Evolutionary conservation across 2,888 invertebrate genomes (phyloP), one percentile per base, ranked within the genome.

Genomic region (Zootermopsis nevadensis): DNA sequence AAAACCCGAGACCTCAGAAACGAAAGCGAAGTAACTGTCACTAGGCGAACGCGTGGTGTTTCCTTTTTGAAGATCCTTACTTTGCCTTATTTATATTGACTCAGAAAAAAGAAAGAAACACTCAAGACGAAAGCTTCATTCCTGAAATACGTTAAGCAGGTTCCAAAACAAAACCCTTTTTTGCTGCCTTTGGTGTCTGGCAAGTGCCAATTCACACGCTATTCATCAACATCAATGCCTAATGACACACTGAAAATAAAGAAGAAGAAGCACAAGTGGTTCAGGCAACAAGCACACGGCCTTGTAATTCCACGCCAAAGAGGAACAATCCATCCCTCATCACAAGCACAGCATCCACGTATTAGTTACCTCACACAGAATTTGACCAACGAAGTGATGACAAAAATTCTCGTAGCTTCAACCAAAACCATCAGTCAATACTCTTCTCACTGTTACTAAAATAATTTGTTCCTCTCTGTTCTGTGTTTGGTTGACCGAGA

Each of bases 191-290:
- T 19, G 15, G 24, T 74, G 74, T 35, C 35, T 38, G 30, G 55
- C 42, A 77, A 66, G 67, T 77, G 66, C 42, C 77, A 77, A 82
- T 82, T 82, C 35, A 48, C 82, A 67, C 67, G 66, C 77, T 30
- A 77, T 82, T 69, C n/a, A 82, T 82, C 82, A 82, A 27, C 77
- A 82, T 66, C 35, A 66, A 53, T 81, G 33, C 24, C 24, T 74
- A 38, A 69, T 69, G 69, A 33, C 69, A 69, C 4, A 30, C 12
- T 69, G 69, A 31, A 33, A 33, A 69, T 31, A 33, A 69, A 31
- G 33, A 69, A 2, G 33, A 7, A 69, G 24, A 7, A 27, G n/a
- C n/a, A 60, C 60, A 48, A 48, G 48, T 60, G 60, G 7, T 3
- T 60, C 12, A n/a, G 60, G 33, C 31, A 31, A 8, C 42, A 74